Conservation (phyloP, 1,140 invertebrate species). For the Frieseomelitta varia region DNA sequence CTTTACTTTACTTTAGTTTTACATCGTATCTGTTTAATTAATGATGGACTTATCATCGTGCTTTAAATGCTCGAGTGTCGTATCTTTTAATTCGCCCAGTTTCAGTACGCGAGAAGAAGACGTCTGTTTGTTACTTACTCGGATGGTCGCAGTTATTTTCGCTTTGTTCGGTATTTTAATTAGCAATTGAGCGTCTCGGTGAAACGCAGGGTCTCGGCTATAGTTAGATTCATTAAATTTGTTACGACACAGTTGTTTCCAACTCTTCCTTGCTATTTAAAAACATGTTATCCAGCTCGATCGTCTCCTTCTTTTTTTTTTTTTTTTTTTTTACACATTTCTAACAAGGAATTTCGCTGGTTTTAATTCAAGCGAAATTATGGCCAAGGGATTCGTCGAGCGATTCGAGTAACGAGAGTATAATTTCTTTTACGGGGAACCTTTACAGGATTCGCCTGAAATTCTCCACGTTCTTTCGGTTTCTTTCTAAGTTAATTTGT, state of each 20-base stretch:
- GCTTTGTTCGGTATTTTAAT: constrained; percentile 41
- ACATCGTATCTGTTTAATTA: neutral
- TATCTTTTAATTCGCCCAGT: neutral
- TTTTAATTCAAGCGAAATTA: neutral
- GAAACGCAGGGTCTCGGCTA: constrained; percentile 20
- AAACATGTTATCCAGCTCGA: neutral
- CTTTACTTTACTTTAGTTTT: neutral
- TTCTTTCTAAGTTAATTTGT: neutral
- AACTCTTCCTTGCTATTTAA: constrained; percentile 19
- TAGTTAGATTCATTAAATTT: constrained; percentile 40
- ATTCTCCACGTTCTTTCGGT: neutral
- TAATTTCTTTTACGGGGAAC: neutral
- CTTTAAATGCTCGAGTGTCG: neutral
- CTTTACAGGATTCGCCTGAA: neutral
- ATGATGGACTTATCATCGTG: neutral
- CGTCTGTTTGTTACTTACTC: neutral
- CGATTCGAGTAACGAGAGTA: too few species aligned
- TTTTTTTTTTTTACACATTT: neutral
- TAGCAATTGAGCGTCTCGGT: constrained; percentile 40
- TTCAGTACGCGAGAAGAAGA: neutral
- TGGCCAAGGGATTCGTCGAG: neutral
- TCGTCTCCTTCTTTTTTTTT: neutral
- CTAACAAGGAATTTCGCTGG: constrained; percentile 16
- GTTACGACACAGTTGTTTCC: constrained; percentile 23
- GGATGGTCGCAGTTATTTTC: constrained; percentile 2